A percentile compares a stretch with the other conserved stretches of the same genome.
Conservation (phyloP, 2,888 invertebrate species). For the Ditula angustiorana region DNA sequence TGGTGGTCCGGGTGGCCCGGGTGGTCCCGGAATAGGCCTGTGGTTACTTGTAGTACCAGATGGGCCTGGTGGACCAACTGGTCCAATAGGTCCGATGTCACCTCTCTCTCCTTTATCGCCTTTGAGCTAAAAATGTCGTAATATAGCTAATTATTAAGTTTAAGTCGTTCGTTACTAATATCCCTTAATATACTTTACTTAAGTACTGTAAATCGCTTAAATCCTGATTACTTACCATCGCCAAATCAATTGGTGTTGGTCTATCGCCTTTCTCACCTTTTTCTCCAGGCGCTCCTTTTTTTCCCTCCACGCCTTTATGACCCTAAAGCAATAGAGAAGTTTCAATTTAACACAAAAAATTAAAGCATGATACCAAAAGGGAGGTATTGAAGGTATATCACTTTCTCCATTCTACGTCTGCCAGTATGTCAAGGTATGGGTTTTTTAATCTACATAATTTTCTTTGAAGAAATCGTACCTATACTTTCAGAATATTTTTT, state of each 20-base stretch:
- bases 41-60: constrained; percentile 32
- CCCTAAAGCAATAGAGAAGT: constrained; percentile 72
- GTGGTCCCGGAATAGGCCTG: constrained; percentile 41
- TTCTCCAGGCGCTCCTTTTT: constrained; percentile 45
- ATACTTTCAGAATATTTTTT: no score
- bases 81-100: constrained; percentile 40
- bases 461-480: no score
- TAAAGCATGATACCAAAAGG: no score
- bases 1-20: constrained; percentile 61
- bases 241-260: constrained; percentile 52
- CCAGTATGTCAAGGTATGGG: no score
- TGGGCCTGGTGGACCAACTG: constrained; percentile 46
- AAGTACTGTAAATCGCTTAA: no score
- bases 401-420: no score
- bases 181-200: constrained; percentile 10
- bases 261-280: constrained; percentile 71
- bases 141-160: neutral
- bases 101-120: constrained; percentile 70
- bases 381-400: no score
- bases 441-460: no score
- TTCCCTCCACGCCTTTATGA: constrained; percentile 66
- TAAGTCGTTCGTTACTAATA: neutral
- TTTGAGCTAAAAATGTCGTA: constrained; percentile 54
- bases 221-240: constrained; percentile 60
- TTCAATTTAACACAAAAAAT: no score